Evolutionary conservation across 2,888 invertebrate species (phyloP).

Genomic region (Lithosia quadra): DNA sequence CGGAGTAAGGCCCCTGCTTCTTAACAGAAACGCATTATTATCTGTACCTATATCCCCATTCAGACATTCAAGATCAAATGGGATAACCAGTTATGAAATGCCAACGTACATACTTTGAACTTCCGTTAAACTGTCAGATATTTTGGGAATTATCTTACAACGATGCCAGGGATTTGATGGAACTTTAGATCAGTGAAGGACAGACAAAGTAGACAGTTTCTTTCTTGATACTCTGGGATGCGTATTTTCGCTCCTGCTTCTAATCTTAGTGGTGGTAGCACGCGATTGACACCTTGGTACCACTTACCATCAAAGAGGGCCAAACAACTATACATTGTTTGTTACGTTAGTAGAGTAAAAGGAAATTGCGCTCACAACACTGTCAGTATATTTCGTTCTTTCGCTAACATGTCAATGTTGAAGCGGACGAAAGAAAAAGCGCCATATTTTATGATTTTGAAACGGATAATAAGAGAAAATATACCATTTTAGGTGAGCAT

Average conservation of each 20-base stretch:
- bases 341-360: background rate
- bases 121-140: background rate
- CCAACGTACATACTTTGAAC: background rate
- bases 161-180: background rate
- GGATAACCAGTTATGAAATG: too few species aligned
- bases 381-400: background rate
- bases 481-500: background rate
- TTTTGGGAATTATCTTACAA: too few species aligned
- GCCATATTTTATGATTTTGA: constrained; percentile 1
- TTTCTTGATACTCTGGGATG: too few species aligned
- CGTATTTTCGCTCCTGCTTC: too few species aligned
- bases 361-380: background rate
- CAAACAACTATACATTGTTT: too few species aligned
- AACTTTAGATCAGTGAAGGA: background rate
- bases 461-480: constrained; percentile 4
- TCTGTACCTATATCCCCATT: too few species aligned
- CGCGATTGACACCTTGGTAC: background rate
- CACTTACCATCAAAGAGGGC: background rate
- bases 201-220: too few species aligned
- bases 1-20: too few species aligned
- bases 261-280: too few species aligned
- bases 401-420: constrained; percentile 1
- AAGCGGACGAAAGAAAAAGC: background rate
- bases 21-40: background rate
- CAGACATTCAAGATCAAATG: too few species aligned